A percentile compares a stretch with the other conserved stretches of the same genome.
Conservation (phyloP, 2,797 vertebrate species). For the Anabacerthia variegaticeps region DNA sequence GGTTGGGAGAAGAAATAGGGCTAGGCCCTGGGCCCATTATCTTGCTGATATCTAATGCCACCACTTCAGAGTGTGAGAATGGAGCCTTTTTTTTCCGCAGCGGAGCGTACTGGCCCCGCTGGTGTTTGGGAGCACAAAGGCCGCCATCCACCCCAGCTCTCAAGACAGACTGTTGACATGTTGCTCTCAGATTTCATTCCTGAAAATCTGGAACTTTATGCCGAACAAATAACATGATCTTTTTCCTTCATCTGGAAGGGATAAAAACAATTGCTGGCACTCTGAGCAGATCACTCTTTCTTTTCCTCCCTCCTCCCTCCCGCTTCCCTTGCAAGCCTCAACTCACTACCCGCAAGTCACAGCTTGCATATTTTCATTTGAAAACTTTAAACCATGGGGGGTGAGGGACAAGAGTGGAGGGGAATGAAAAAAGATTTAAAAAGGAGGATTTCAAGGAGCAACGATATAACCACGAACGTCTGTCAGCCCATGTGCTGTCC, state of each 20-base stretch:
- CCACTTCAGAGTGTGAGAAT: slow-evolving; percentile 74
- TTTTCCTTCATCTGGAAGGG: slow-evolving; percentile 71
- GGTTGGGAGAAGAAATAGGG: slow-evolving; percentile 65
- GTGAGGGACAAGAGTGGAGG: background rate
- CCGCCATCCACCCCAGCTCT: slow-evolving; percentile 69
- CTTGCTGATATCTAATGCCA: slow-evolving; percentile 76
- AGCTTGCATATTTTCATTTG: slow-evolving; percentile 61
- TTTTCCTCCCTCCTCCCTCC: slow-evolving; percentile 50
- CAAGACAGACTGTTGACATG: slow-evolving; percentile 69
- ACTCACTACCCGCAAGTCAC: slow-evolving; percentile 62
- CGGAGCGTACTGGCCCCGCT: slow-evolving; percentile 62
- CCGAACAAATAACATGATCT: slow-evolving; percentile 76
- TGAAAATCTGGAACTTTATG: slow-evolving; percentile 78
- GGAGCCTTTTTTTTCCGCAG: slow-evolving; percentile 67
- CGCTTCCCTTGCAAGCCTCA: slow-evolving; percentile 44
- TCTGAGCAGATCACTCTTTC: slow-evolving; percentile 48
- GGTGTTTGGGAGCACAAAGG: slow-evolving; percentile 79
- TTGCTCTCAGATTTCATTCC: slow-evolving; percentile 77
- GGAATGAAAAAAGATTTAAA: slow-evolving; percentile 35
- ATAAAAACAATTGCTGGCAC: slow-evolving; percentile 74
- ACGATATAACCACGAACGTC: background rate
- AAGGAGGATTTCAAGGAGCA: background rate
- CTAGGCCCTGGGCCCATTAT: slow-evolving; percentile 71
- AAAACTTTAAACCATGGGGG: slow-evolving; percentile 63
- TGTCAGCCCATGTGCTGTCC: background rate